Base-by-base conservation (phyloP, 1,140 invertebrate species). In the Drosophila neocordata region DNA sequence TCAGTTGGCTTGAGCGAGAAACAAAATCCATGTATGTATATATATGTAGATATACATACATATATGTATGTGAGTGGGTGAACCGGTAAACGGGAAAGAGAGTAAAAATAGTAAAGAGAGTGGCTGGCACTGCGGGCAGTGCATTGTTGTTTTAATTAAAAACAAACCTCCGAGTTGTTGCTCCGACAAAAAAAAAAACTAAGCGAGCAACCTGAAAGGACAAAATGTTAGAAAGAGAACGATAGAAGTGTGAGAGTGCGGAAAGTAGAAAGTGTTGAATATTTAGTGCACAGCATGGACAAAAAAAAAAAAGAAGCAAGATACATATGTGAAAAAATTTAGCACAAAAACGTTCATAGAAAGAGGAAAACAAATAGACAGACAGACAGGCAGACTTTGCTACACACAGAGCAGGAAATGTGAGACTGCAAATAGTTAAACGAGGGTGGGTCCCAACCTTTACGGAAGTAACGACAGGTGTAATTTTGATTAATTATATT, bases 71-170 rank as follows among this genome's bases (percentile, higher is more conserved):
- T 31, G 44, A 15, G 58, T 52, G 59, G 37, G 58, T 38, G 56
- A 41, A 38, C n/a, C 58, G 62, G 34, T 44, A 56, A 62, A 61
- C 48, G 55, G 59, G 66, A 64, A 64, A 68, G 59, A 63, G 57
- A 60, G 15, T 1, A 60, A 22, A 51, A 8, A 24, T 13, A 12
- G n/a, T 1, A 60, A 22, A 51, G 12, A 24, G 22, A 12, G n/a
- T 51, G 24, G 15, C 69, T 64, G 67, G 63, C 77, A 65, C 77
- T 76, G 77, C 41, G 41, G 41, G 73, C 73, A 72, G 27, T 72
- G 71, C 78, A 87, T 87, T 85, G 82, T 85, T 85, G 82, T 87
- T 85, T 85, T 85, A 85, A 85, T 85, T 85, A 85, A 85, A 85
- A 85, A 81, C 82, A 81, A 77, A 81, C 77, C 82, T 74, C 57